Percentiles rank a stretch among this genome's conserved stretches.
phyloP scores from a whole-genome alignment of 2,113 vertebrate species.

The Verasper variegatus region DNA sequence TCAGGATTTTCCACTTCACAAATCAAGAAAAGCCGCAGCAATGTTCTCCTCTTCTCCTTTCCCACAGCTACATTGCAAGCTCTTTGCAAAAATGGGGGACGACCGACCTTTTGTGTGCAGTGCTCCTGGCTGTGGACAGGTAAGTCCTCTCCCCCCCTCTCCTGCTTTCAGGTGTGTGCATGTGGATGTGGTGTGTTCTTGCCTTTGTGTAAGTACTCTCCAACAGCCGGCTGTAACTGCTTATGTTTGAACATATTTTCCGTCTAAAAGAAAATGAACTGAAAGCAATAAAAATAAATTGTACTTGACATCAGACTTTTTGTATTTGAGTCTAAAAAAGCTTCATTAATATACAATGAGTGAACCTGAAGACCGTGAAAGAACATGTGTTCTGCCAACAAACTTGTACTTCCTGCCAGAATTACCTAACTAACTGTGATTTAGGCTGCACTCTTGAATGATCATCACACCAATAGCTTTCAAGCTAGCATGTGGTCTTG shows the following conservation, averaged over 20 bases:
- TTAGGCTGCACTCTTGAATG: slow-evolving; percentile 6
- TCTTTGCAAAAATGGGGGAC: slow-evolving; percentile 93
- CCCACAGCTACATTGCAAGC: slow-evolving; percentile 84
- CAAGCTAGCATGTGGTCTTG: slow-evolving; percentile 40
- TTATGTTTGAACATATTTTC: not conserved
- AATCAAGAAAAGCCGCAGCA: slow-evolving; percentile 61
- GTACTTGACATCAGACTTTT: not conserved
- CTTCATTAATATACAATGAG: not conserved
- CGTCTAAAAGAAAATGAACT: slow-evolving; percentile 9
- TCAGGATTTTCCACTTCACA: slow-evolving; percentile 60
- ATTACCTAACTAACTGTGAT: not conserved
- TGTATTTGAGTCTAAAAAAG: not conserved
- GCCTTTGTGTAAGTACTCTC: not conserved
- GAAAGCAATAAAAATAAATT: not conserved
- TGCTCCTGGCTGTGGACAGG: slow-evolving; percentile 97
- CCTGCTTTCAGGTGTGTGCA: slow-evolving; percentile 47
- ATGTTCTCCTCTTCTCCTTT: slow-evolving; percentile 83
- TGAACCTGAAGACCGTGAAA: not conserved
- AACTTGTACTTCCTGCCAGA: not conserved
- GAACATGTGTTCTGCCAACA: not conserved
- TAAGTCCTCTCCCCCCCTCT: slow-evolving; percentile 77
- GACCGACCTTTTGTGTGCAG: slow-evolving; percentile 97
- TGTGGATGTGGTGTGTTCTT: slow-evolving; percentile 17
- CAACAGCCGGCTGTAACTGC: not conserved
- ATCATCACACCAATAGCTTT: slow-evolving; percentile 15